Percentiles rank a stretch among this genome's conserved stretches.
These are phyloP conservation scores for Menidia beryllina DNA, from an alignment of 2,113 vertebrate genomes.

Conservation along the genomic window DNA sequence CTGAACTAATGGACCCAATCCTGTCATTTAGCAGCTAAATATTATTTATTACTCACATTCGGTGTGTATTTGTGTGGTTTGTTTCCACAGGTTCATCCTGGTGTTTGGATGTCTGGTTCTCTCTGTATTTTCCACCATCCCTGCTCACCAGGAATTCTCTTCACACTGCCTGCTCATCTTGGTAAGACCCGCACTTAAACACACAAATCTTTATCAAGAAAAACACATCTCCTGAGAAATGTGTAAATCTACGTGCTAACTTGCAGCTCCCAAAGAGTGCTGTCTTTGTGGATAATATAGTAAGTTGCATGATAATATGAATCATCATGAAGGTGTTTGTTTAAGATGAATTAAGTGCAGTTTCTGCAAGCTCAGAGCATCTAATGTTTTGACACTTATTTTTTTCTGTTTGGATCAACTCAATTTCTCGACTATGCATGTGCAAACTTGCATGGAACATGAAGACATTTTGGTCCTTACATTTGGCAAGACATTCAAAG, in stretches of 20 bases:
- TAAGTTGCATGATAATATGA: background rate
- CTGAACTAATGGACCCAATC: conserved; percentile 12
- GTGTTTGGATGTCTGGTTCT: conserved; percentile 99
- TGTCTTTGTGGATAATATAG: background rate
- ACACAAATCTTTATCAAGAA: conserved; percentile 6
- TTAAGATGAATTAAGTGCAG: background rate
- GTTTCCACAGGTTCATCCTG: conserved; percentile 93
- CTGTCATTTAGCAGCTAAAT: conserved; percentile 1
- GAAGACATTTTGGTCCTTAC: too few relatives aligned
- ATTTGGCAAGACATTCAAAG: too few relatives aligned
- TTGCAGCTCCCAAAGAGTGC: background rate
- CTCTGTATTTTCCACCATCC: conserved; percentile 98
- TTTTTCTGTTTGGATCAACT: too few relatives aligned
- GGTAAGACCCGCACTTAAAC: conserved; percentile 83
- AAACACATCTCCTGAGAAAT: background rate
- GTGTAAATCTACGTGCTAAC: background rate
- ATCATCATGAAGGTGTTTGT: background rate
- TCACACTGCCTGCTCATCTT: conserved; percentile 97
- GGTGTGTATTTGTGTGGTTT: conserved; percentile 22
- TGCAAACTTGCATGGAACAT: too few relatives aligned
- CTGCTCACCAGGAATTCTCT: conserved; percentile 92
- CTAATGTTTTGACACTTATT: too few relatives aligned
- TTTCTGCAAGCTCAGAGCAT: too few relatives aligned
- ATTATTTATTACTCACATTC: background rate
- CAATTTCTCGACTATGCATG: too few relatives aligned